Evolutionary conservation across 2,888 invertebrate species (phyloP).

Genomic region (Cantharis flavilabris): DNA sequence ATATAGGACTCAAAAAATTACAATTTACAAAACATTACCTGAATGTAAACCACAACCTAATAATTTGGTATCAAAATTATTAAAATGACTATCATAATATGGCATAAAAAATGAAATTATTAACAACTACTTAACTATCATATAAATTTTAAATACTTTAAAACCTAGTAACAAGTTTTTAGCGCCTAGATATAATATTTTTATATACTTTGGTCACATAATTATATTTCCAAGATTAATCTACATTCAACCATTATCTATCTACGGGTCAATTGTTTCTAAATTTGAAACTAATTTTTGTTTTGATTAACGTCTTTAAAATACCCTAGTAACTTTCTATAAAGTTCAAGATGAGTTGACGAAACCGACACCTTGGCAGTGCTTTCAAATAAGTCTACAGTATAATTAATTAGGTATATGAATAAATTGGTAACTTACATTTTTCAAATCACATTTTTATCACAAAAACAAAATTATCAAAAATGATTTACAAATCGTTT

Average conservation of each 20-base stretch:
- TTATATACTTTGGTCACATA: neutral
- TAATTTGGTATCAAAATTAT: constrained; percentile 21
- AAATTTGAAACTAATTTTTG: neutral
- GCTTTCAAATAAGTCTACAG: neutral
- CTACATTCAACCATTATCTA: neutral
- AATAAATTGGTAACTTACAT: neutral
- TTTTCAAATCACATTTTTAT: neutral
- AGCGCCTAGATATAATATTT: neutral
- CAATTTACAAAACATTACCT: neutral
- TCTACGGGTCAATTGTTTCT: neutral
- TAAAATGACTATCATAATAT: constrained; percentile 21
- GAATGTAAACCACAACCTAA: constrained; percentile 18
- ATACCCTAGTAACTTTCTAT: neutral
- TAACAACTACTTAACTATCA: neutral
- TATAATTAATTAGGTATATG: neutral
- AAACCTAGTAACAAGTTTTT: neutral
- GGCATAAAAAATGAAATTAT: constrained; percentile 10
- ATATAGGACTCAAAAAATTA: neutral
- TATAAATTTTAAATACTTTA: neutral
- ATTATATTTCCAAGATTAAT: neutral
- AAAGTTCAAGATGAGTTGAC: neutral
- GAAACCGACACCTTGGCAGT: neutral
- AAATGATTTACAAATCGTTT: neutral
- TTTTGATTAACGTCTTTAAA: neutral
- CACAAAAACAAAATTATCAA: neutral